Percentiles rank a stretch among this genome's conserved stretches.
Conservation (phyloP, 2,888 invertebrate genomes). For the Callosobruchus maculatus region DNA sequence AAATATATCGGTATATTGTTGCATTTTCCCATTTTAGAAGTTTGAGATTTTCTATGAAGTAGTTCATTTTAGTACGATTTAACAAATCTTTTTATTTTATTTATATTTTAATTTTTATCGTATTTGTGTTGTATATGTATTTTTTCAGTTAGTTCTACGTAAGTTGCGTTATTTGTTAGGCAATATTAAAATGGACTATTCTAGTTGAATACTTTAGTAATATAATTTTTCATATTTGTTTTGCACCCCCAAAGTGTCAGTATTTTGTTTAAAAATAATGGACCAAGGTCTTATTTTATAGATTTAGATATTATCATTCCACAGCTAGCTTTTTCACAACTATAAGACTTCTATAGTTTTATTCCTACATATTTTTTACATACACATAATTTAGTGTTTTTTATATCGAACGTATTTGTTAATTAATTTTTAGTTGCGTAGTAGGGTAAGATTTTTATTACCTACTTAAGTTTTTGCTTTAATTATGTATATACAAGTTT, state of each 20-base stretch:
- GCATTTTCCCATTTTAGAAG: not conserved
- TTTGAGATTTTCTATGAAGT: not conserved
- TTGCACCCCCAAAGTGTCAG: slow-evolving; percentile 38
- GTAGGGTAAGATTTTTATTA: slow-evolving; percentile 33
- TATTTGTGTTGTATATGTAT: slow-evolving; percentile 24
- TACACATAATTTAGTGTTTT: slow-evolving; percentile 45
- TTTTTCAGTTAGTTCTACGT: slow-evolving; percentile 16
- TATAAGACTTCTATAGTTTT: slow-evolving; percentile 48
- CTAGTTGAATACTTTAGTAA: slow-evolving; percentile 6
- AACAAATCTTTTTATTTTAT: slow-evolving; percentile 16
- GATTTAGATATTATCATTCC: slow-evolving; percentile 46
- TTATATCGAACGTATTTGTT: slow-evolving; percentile 49
- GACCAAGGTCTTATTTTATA: slow-evolving; percentile 43
- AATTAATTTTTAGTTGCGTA: slow-evolving; percentile 48
- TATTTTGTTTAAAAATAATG: slow-evolving; percentile 40
- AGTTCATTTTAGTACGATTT: slow-evolving; percentile 1
- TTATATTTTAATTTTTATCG: slow-evolving; percentile 12
- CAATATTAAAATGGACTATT: slow-evolving; percentile 28
- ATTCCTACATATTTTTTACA: slow-evolving; percentile 51
- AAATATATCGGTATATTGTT: not conserved
- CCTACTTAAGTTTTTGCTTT: slow-evolving; percentile 45
- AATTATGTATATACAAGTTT: slow-evolving; percentile 45
- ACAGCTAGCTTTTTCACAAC: slow-evolving; percentile 43
- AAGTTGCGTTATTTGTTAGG: slow-evolving; percentile 15
- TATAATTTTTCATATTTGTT: slow-evolving; percentile 14